Conservation (phyloP, 1,140 invertebrate species). For the Probaryconus sp. region DNA sequence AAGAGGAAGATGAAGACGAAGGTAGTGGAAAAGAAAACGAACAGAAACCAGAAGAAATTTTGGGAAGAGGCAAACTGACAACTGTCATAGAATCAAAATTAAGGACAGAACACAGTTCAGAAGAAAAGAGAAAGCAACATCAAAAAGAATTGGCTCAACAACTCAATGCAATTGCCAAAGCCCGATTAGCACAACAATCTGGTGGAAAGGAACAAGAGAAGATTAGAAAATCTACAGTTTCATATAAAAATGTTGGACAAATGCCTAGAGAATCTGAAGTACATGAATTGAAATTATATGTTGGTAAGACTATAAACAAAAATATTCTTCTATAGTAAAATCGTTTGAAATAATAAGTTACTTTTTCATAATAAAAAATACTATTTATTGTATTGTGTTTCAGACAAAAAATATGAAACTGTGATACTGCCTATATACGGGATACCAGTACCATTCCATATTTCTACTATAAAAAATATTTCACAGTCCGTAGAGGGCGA, state of each 20-base stretch:
- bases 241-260: slow-evolving; percentile 94
- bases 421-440: slow-evolving; percentile 98
- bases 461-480: slow-evolving; percentile 99
- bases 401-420: slow-evolving; percentile 98
- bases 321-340: slow-evolving; percentile 7
- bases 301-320: slow-evolving; percentile 85
- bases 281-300: slow-evolving; percentile 95
- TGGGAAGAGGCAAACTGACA: slow-evolving; percentile 91
- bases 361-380: not conserved
- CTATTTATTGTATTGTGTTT: slow-evolving; percentile 68
- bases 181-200: slow-evolving; percentile 92
- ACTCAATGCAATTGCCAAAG: slow-evolving; percentile 95
- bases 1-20: slow-evolving; percentile 91
- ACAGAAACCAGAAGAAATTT: slow-evolving; percentile 81
- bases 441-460: slow-evolving; percentile 97
- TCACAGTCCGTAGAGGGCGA: slow-evolving; percentile 99
- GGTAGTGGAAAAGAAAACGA: slow-evolving; percentile 85
- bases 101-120: slow-evolving; percentile 95
- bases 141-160: slow-evolving; percentile 95
- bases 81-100: slow-evolving; percentile 97
- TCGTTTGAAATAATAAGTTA: not conserved
- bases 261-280: slow-evolving; percentile 97
- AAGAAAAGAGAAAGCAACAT: slow-evolving; percentile 98
- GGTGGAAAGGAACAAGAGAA: slow-evolving; percentile 92
- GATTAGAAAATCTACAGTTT: slow-evolving; percentile 95